phyloP scores from a whole-genome alignment of 2,113 vertebrate genomes.

The Arothron firmamentum region DNA sequence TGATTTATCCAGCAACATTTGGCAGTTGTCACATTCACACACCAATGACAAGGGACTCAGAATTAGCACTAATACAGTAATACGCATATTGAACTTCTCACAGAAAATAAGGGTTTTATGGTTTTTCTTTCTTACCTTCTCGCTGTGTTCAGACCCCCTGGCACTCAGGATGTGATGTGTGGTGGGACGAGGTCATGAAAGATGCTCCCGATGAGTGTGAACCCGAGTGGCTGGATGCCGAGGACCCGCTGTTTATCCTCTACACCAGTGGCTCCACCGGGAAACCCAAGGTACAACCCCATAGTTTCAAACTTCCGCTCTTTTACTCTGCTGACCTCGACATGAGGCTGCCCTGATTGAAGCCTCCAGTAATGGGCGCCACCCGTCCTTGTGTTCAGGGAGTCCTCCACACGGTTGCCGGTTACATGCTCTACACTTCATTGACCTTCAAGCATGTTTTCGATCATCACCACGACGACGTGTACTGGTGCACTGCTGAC shows the following conservation, averaged over 20 bases:
- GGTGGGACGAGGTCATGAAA: conserved; percentile 76
- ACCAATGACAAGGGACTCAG: no score
- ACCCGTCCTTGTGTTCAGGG: conserved; percentile 56
- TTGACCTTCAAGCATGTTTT: conserved; percentile 79
- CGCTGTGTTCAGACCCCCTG: conserved; percentile 67
- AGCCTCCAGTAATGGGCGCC: neutral
- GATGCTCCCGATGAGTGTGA: conserved; percentile 72
- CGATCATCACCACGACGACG: conserved; percentile 71
- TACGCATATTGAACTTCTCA: neutral
- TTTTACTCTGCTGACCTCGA: neutral
- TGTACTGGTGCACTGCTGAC: conserved; percentile 82
- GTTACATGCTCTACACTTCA: conserved; percentile 78
- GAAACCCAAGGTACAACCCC: conserved; percentile 75
- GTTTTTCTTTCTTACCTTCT: conserved; percentile 7
- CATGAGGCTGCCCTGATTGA: neutral
- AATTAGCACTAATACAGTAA: no score
- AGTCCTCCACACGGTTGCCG: conserved; percentile 76
- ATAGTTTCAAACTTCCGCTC: neutral
- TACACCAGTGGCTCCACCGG: conserved; percentile 83
- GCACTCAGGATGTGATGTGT: conserved; percentile 70
- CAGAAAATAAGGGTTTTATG: conserved; percentile 1
- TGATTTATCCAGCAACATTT: no score
- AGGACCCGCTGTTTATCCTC: conserved; percentile 82
- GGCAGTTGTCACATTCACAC: no score
- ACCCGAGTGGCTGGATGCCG: conserved; percentile 79